Base-by-base conservation (phyloP, 2,888 invertebrate genomes). In the Tinea semifulvella region DNA sequence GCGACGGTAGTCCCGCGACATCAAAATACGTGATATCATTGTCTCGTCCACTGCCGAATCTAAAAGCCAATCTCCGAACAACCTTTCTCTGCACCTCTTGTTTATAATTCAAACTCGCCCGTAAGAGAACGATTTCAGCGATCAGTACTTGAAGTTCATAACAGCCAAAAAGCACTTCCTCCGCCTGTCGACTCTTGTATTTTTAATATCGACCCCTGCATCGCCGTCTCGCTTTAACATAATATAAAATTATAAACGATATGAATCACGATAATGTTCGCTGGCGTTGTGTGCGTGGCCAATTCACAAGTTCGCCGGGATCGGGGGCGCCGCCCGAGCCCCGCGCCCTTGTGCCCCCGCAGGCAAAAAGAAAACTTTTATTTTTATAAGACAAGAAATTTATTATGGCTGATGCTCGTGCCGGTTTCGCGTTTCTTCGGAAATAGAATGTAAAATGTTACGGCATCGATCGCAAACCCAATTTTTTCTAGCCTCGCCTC, bases 201-300 rank as follows among this genome's bases (percentile, higher is more conserved):
- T 76, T 77, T 77, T 76, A 79, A 76, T 79, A 76, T 72, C 63
- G 63, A 64, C 61, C 48, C 50, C 31, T 26, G 19, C 56, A 57
- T 61, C 62, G 57, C 56, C 57, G 47, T 46, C 50, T 48, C 52
- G 31, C 42, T 76, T 77, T 77, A 79, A 79, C 77, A 77, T 79
- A 76, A 79, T 77, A 79, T 76, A 79, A 79, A 79, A 79, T 79
- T 79, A 79, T 76, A 79, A 79, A 71, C 71, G 76, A 73, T 75
- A 76, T 79, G 76, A 79, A 79, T 79, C 79, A 79, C 73, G 75
- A 76, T 79, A 76, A 76, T 74, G 74, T 72, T 68, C 65, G 61
- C 66, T 63, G 66, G 62, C 62, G 58, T 25, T 68, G 70, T 65
- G 66, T 66, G 68, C 68, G 74, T 68, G 70, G 74, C 76, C 71